Percentiles rank a stretch among this genome's conserved stretches.
Evolutionary conservation across 2,797 vertebrate genomes (phyloP).

Genomic region (Hydrolagus colliei): DNA sequence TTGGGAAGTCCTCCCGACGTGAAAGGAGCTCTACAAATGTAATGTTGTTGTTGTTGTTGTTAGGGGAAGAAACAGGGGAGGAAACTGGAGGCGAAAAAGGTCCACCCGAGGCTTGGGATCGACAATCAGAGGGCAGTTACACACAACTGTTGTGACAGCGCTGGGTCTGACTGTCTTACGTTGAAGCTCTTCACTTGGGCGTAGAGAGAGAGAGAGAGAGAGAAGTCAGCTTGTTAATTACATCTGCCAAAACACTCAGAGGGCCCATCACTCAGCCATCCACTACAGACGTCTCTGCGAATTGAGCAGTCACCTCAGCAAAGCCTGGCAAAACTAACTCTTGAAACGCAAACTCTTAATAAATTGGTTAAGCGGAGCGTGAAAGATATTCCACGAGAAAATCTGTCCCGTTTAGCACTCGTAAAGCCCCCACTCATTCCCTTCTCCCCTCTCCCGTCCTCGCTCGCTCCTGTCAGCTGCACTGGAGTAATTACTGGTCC

Average conservation of each 20-base stretch:
- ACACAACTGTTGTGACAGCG: no score
- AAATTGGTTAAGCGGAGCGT: background rate
- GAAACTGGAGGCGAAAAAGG: no score
- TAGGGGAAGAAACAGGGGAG: no score
- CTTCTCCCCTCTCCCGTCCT: background rate
- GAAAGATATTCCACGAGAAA: background rate
- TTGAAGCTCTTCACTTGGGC: no score
- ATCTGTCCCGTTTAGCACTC: background rate
- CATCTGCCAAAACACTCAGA: background rate
- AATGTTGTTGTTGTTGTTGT: no score
- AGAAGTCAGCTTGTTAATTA: background rate
- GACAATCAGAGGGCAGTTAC: no score
- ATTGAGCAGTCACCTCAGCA: background rate
- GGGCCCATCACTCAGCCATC: background rate
- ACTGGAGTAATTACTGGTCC: background rate
- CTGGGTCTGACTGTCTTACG: no score
- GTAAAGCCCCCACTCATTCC: background rate
- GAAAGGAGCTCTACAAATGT: no score
- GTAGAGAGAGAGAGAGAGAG: background rate
- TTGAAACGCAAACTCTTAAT: background rate
- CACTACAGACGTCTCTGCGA: background rate
- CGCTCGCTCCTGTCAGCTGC: background rate
- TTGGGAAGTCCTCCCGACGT: no score
- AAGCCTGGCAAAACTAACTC: background rate
- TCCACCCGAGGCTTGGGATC: no score